Evolutionary conservation across 2,888 invertebrate species (phyloP).

Genomic region (Aquatica leii): DNA sequence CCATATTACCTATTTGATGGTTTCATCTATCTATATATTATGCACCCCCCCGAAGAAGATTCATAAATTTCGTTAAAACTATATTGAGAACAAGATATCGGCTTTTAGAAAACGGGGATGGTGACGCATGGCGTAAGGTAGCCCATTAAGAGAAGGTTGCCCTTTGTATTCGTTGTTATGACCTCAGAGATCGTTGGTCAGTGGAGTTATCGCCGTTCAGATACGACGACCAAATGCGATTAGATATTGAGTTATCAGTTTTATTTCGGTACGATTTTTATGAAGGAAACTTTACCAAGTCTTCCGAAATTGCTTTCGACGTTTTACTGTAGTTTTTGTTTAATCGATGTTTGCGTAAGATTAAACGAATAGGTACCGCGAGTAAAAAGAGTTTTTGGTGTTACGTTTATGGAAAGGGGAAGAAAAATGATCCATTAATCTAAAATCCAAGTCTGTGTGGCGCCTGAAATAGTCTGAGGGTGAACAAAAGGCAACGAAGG

Average conservation of each 20-base stretch:
- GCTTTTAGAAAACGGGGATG: constrained; percentile 16
- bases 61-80: constrained; percentile 13
- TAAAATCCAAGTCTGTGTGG: constrained; percentile 80
- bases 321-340: constrained; percentile 21
- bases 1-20: constrained; percentile 34
- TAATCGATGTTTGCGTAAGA: constrained; percentile 11
- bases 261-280: constrained; percentile 53
- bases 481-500: constrained; percentile 55
- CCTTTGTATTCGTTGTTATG: constrained; percentile 38
- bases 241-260: constrained; percentile 51
- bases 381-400: constrained; percentile 47
- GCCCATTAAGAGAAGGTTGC: constrained; percentile 37
- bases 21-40: constrained; percentile 21
- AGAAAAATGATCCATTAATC: constrained; percentile 87
- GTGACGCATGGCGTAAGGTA: constrained; percentile 30
- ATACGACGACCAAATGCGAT: constrained; percentile 45
- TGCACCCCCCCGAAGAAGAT: background rate
- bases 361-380: background rate
- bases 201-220: constrained; percentile 43
- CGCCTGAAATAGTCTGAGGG: constrained; percentile 66
- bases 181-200: constrained; percentile 41
- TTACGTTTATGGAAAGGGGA: constrained; percentile 62
- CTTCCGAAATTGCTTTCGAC: constrained; percentile 38
- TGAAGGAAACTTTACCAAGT: constrained; percentile 49
- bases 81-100: constrained; percentile 16